Percentiles rank a stretch among this genome's conserved stretches.
Evolutionary conservation across 2,113 vertebrate species (phyloP).

Genomic region (Labrus mixtus): DNA sequence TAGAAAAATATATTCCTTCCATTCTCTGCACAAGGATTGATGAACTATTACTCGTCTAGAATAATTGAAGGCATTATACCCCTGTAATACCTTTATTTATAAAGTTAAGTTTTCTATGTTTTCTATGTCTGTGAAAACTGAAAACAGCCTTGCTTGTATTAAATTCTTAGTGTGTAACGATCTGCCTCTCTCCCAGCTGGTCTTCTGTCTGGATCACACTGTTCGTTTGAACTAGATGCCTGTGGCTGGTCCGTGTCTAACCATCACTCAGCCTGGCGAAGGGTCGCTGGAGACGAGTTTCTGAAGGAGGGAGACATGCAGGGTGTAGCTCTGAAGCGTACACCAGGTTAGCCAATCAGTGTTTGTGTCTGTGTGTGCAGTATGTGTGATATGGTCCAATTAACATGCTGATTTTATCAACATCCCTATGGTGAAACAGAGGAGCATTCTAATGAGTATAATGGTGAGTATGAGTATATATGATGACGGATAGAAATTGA

Average conservation of each 20-base stretch:
- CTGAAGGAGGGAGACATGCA: slow-evolving; percentile 64
- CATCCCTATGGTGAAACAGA: background rate
- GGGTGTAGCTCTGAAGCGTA: slow-evolving; percentile 82
- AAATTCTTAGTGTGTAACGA: background rate
- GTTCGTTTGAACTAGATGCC: slow-evolving; percentile 87
- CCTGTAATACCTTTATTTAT: no score
- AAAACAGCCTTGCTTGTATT: background rate
- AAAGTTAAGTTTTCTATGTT: no score
- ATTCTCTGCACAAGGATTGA: no score
- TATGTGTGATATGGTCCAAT: background rate
- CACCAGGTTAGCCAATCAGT: slow-evolving; percentile 79
- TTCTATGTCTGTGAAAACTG: background rate
- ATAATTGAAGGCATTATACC: no score
- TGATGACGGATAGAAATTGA: no score
- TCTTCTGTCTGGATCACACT: slow-evolving; percentile 86
- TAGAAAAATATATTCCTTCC: background rate
- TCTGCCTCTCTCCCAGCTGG: slow-evolving; percentile 71
- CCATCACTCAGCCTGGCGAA: slow-evolving; percentile 81
- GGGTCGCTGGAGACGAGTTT: slow-evolving; percentile 74
- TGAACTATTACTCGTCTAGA: no score
- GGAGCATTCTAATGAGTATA: no score
- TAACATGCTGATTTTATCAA: background rate
- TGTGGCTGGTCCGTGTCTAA: slow-evolving; percentile 88
- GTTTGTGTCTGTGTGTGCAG: slow-evolving; percentile 20
- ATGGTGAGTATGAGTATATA: no score